Base-by-base conservation (phyloP, 2,797 vertebrate species). In the Acropternis orthonyx region DNA sequence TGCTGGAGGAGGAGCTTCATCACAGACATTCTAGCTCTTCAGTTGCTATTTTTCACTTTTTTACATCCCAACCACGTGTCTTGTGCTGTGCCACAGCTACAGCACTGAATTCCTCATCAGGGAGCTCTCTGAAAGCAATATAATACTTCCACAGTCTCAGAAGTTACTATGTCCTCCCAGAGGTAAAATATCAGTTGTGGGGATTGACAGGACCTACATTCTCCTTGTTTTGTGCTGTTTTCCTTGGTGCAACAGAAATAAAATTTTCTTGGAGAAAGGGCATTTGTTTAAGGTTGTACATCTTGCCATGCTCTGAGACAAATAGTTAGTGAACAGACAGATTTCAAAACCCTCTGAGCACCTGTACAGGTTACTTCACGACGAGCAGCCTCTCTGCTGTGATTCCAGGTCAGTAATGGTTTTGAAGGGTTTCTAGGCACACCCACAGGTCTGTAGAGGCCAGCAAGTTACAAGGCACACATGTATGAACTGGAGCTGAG, bases 1-100 rank as follows among this genome's bases (percentile, higher is more conserved):
- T 93, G 80, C 88, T 91, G 92, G 90, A 95, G 94, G 92, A 95
- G 90, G 92, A 96, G 92, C 90, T 95, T 92, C 88, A 89, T 92
- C 92, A 88, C 80, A 96, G 95, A 92, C 92, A 52, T 95, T 89
- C 90, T 52, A 94, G 66, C 73, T 93, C 93, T 96, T 95, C 1
- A 6, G 95, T 86, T 77, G 80, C 52, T 92, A 52, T 91, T 97
- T 97, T 96, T 92, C 92, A 93, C 88, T 90, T 93, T 93, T 96
- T 95, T 93, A 76, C 93, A 94, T 95, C 94, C 90, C 77, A 91
- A 73, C 92, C 92, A 95, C 32, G 74, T 95, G 92, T 89, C 80
- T 94, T 2, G 0, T 93, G 94, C 85, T 24, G 21, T 85, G 93
- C 93, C 90, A 93, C 90, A 95, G 94, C 74, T 92, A 88, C 86